Evolutionary conservation across 1,140 invertebrate genomes (phyloP).

Genomic region (Zophobas atratus): DNA sequence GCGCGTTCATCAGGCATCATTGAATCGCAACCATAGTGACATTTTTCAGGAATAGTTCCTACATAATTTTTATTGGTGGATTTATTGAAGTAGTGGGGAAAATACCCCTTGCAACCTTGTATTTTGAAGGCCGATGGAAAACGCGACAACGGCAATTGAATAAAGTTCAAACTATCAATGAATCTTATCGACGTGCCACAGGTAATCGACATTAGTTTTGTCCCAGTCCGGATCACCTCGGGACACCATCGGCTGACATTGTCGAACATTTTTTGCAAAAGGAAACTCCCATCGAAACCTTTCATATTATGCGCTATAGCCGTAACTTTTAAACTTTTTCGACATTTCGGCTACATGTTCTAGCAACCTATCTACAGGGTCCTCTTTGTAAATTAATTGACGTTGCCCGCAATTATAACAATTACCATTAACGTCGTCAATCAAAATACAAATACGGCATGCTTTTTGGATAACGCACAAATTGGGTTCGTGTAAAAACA

Average conservation of each 20-base stretch:
- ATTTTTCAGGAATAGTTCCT: no score
- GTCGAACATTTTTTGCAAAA: not conserved
- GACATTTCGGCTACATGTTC: conserved; percentile 9
- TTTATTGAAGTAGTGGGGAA: no score
- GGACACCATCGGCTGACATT: conserved; percentile 1
- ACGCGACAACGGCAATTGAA: no score
- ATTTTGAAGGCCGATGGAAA: not conserved
- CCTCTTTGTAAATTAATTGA: not conserved
- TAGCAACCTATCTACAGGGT: conserved; percentile 6
- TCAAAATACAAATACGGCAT: conserved; percentile 6
- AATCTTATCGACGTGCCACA: not conserved
- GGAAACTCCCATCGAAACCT: conserved; percentile 14
- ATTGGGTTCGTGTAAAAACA: conserved; percentile 8
- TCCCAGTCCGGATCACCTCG: conserved; percentile 6
- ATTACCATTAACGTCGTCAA: not conserved
- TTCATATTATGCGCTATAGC: no score
- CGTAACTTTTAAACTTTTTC: not conserved
- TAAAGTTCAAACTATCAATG: not conserved
- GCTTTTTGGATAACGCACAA: conserved; percentile 11
- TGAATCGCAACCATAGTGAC: not conserved
- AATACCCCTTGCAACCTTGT: no score
- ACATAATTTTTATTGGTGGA: no score
- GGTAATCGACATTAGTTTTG: conserved; percentile 1
- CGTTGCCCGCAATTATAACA: conserved; percentile 15
- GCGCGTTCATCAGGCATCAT: not conserved